Conservation (phyloP, 2,797 vertebrate species). For the Sphenopsis melanotis region DNA sequence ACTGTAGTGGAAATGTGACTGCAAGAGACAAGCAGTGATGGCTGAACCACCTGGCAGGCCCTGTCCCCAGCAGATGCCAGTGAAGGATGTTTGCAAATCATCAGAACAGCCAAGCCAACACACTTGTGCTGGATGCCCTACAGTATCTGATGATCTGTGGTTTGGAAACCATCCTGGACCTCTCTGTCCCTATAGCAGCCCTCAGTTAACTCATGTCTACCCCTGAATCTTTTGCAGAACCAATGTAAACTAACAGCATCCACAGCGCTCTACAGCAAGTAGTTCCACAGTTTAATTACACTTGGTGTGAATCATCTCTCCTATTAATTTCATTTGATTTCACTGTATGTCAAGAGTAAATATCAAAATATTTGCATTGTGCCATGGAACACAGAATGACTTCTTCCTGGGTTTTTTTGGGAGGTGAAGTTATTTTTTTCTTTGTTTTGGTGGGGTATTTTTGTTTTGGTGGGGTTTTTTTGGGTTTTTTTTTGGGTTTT, state of each 20-base stretch:
- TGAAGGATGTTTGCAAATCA: not conserved
- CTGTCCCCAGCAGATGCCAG: not conserved
- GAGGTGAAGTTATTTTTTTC: not conserved
- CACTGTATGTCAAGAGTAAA: not conserved
- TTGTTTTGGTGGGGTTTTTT: not conserved
- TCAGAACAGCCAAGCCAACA: not conserved
- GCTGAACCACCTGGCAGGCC: not conserved
- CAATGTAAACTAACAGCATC: not conserved
- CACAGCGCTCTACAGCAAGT: not conserved
- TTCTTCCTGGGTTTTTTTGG: not conserved
- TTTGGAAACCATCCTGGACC: not conserved
- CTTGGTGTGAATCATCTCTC: not conserved
- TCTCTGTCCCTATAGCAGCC: not conserved
- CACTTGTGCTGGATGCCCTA: not conserved
- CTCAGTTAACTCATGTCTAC: not conserved
- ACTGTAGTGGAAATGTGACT: accelerated
- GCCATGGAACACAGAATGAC: not conserved
- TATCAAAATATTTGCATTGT: not conserved
- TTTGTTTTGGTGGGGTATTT: not conserved
- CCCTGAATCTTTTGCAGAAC: not conserved
- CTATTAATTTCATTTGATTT: not conserved
- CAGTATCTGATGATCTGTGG: not conserved
- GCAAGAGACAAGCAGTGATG: accelerated
- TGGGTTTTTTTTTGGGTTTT: not conserved
- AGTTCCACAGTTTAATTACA: not conserved